These are phyloP conservation scores for Pangasius larnaudii DNA, from an alignment of 2,797 vertebrate species.

Conservation along the genomic window DNA sequence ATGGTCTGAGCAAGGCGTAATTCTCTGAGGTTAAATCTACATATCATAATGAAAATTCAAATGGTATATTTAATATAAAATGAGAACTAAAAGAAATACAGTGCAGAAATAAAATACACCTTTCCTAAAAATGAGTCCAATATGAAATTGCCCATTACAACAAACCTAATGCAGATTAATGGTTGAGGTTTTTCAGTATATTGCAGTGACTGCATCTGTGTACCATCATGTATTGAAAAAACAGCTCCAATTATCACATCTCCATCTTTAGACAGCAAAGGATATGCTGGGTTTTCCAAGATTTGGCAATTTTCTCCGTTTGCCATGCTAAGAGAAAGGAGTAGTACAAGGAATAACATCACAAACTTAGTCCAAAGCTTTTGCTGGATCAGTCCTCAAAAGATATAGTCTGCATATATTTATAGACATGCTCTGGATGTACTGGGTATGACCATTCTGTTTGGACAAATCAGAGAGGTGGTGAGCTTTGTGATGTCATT, in stretches of 20 bases:
- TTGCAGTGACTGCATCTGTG: conserved; percentile 61
- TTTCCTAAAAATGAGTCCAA: not conserved
- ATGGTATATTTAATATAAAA: not conserved
- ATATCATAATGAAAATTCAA: not conserved
- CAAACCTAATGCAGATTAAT: conserved; percentile 73
- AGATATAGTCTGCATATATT: not conserved
- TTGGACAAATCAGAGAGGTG: conserved; percentile 20
- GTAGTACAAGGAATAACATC: conserved; percentile 54
- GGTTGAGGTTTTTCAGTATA: conserved; percentile 69
- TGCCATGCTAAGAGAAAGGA: conserved; percentile 42
- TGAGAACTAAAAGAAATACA: not conserved
- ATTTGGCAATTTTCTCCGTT: conserved; percentile 64
- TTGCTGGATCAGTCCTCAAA: not conserved
- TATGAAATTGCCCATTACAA: conserved; percentile 23
- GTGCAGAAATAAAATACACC: too few species aligned
- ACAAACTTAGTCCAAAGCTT: not conserved
- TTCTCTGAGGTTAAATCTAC: conserved; percentile 48
- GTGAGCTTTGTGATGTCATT: conserved; percentile 13
- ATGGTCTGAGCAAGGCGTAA: conserved; percentile 23
- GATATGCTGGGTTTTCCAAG: conserved; percentile 65
- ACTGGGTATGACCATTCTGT: not conserved
- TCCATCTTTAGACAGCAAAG: conserved; percentile 71
- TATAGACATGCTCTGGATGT: not conserved
- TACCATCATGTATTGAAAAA: conserved; percentile 75
- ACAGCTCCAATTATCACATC: conserved; percentile 72